phyloP scores from a whole-genome alignment of 1,140 invertebrate genomes.

The Drosophila sulfurigaster region DNA sequence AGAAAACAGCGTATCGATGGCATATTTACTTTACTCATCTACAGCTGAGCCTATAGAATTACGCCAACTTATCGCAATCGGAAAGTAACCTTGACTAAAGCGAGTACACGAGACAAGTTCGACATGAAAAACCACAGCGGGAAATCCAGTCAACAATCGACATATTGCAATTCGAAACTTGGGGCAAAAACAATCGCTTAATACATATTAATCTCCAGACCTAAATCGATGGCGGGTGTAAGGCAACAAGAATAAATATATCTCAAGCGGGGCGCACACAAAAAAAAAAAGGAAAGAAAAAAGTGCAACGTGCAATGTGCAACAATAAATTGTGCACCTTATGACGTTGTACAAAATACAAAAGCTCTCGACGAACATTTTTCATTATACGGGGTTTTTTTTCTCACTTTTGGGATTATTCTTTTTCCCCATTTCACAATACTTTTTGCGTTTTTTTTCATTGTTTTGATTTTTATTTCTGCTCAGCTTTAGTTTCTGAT shows the following conservation, averaged over 20 bases:
- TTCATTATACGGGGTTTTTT: conserved; percentile 42
- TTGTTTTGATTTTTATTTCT: conserved; percentile 25
- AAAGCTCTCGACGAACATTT: conserved; percentile 53
- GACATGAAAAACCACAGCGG: conserved; percentile 2
- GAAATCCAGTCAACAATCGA: conserved; percentile 15
- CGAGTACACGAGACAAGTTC: neutral
- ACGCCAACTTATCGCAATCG: neutral
- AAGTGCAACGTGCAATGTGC: conserved; percentile 33
- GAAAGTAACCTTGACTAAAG: conserved; percentile 10
- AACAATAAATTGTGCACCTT: conserved; percentile 58
- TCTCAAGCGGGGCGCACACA: neutral
- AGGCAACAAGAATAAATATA: too few species aligned
- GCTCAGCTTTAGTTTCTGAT: conserved; percentile 33
- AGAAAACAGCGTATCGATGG: neutral
- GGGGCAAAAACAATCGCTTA: conserved; percentile 6
- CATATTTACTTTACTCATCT: neutral
- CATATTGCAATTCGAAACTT: conserved; percentile 17
- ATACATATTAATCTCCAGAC: conserved; percentile 21
- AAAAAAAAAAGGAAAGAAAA: conserved; percentile 19
- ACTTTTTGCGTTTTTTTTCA: conserved; percentile 1
- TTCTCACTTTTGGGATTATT: conserved; percentile 22
- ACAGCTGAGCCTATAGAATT: neutral
- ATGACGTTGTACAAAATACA: conserved; percentile 44
- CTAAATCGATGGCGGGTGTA: conserved; percentile 22
- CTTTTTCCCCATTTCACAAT: conserved; percentile 9